Evolutionary conservation across 1,140 invertebrate genomes (phyloP).

Genomic region (Papilio aristodemus): DNA sequence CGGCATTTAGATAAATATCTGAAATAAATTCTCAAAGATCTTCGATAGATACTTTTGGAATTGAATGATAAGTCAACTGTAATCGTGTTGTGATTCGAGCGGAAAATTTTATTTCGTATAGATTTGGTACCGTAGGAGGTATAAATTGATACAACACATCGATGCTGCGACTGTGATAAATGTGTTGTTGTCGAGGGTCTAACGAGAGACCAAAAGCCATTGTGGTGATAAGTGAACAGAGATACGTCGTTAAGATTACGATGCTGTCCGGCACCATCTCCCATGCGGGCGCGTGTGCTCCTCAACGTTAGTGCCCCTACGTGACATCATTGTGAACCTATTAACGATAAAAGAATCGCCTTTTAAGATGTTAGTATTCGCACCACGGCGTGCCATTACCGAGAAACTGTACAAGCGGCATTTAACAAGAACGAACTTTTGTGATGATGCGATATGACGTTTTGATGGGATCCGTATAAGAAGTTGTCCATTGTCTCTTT

Average conservation of each 20-base stretch:
- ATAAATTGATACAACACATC: constrained; percentile 22
- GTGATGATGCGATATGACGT: constrained; percentile 27
- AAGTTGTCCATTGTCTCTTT: constrained; percentile 15
- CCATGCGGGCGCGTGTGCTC: neutral
- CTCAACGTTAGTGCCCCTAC: neutral
- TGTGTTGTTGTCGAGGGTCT: constrained; percentile 14
- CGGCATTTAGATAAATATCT: constrained; percentile 23
- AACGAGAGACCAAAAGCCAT: constrained; percentile 31
- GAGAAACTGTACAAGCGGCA: constrained; percentile 22
- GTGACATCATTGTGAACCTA: constrained; percentile 26
- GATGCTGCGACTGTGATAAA: constrained; percentile 23
- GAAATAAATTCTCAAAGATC: neutral
- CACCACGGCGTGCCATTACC: constrained; percentile 29
- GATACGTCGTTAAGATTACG: constrained; percentile 28
- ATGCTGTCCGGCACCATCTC: constrained; percentile 24
- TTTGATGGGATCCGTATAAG: constrained; percentile 27
- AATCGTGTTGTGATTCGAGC: constrained; percentile 5
- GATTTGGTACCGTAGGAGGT: constrained; percentile 3
- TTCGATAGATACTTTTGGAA: neutral
- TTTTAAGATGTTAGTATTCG: constrained; percentile 33
- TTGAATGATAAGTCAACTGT: neutral
- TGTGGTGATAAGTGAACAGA: constrained; percentile 31
- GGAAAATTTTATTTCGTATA: constrained; percentile 17
- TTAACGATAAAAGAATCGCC: constrained; percentile 33
- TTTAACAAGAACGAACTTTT: constrained; percentile 26